A percentile compares a stretch with the other conserved stretches of the same genome.
phyloP scores from a whole-genome alignment of 2,113 vertebrate genomes.

The Canis aureus region DNA sequence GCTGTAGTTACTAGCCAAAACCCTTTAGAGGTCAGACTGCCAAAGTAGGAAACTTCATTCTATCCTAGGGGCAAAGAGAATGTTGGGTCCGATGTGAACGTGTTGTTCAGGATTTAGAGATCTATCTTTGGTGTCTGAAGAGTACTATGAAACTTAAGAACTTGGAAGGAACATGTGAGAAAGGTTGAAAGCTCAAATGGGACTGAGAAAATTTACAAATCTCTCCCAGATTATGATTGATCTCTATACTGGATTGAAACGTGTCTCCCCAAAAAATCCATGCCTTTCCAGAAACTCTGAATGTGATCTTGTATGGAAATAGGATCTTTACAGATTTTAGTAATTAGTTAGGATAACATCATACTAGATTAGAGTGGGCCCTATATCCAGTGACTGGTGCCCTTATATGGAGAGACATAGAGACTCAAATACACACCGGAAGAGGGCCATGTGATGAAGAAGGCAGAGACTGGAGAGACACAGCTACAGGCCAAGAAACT shows the following conservation, averaged over 20 bases:
- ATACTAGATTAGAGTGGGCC: neutral
- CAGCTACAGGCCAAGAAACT: neutral
- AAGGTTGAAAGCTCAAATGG: conserved; percentile 64
- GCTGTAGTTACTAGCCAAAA: neutral
- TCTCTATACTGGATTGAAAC: neutral
- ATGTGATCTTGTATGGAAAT: neutral
- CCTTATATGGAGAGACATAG: neutral
- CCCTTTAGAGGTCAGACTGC: neutral
- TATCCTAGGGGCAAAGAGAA: conserved; percentile 74
- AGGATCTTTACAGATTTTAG: neutral
- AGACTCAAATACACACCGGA: neutral
- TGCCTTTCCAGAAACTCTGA: neutral
- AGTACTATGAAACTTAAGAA: conserved; percentile 77
- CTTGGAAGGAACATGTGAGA: conserved; percentile 72
- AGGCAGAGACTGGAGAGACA: neutral
- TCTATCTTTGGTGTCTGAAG: conserved; percentile 76
- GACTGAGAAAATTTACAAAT: conserved; percentile 81
- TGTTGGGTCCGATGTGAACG: conserved; percentile 59
- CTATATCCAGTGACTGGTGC: neutral
- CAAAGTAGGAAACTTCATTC: conserved; percentile 72
- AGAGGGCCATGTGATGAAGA: neutral
- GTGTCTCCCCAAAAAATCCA: neutral
- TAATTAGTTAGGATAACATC: neutral
- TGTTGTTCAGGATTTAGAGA: conserved; percentile 68
- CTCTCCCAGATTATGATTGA: conserved; percentile 72